Evolutionary conservation across 2,797 vertebrate species (phyloP), one percentile per base, ranked within the genome.

Genomic region (Hylomyscus alleni): DNA sequence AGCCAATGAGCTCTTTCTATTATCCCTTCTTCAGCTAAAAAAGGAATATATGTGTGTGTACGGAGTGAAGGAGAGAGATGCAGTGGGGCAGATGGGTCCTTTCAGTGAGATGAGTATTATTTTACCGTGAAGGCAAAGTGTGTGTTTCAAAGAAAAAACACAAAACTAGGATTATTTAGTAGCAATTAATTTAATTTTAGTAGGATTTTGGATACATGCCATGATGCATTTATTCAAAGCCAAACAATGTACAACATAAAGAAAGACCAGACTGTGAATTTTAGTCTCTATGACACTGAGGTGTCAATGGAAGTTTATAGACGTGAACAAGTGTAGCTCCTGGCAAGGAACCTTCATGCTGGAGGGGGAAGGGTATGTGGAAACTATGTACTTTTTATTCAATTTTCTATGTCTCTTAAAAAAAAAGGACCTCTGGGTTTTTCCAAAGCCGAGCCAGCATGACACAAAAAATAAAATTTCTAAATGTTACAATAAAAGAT

Each of bases 1-100:
- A 95, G 29, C 88, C 88, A 95, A 58, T 77, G 81, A 78, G 81
- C 76, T 90, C 44, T 76, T 96, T 93, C 90, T 85, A 93, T 76
- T 73, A 52, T 11, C 24, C 24, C 31, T 80, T 93, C 34, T 24
- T 88, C 89, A 95, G 65, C 4, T 40, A 81, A 72, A 93, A 89
- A 91, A 94, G 11, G 76, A 20, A 3, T 69, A 31, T 50, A 31
- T 62, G 3, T 67, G 82, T 52, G 13, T 69, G n/a, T 20, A 26
- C 1, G 10, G 29, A 40, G 60, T 24, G 26, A 20, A 31, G 15
- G 12, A n/a, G 11, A n/a, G 24, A 3, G 14, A 17, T 26, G 13
- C 37, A 3, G 10, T 2, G 22, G 40, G 75, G 6, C 84, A 94
- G 77, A 94, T 82, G 91, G 60, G 73, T 37, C 37, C 20, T 94